These are phyloP conservation scores for Hermodice carunculata DNA, from an alignment of 2,888 invertebrate species.

Conservation along the genomic window DNA sequence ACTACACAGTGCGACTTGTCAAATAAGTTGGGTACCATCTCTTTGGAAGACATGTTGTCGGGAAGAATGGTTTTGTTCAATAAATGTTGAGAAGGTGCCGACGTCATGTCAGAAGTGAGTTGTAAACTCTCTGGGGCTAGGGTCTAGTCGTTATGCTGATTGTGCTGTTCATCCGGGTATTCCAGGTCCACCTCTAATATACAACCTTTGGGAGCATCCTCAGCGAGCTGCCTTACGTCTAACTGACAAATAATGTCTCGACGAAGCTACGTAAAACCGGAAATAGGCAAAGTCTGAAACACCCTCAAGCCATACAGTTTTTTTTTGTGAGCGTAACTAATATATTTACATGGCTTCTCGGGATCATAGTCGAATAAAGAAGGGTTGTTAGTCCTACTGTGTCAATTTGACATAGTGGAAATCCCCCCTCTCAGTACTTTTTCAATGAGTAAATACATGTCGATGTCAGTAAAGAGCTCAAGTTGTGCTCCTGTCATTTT, in stretches of 20 bases:
- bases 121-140: conserved; percentile 44
- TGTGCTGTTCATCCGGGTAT: conserved; percentile 66
- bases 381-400: too few species aligned
- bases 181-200: conserved; percentile 69
- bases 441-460: conserved; percentile 46
- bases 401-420: too few species aligned
- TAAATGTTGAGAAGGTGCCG: too few species aligned
- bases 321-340: not conserved
- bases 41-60: not conserved
- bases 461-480: conserved; percentile 50
- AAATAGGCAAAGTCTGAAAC: not conserved
- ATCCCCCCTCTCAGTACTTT: conserved; percentile 15
- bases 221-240: not conserved
- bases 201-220: conserved; percentile 47
- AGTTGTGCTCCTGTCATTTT: conserved; percentile 48
- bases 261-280: not conserved
- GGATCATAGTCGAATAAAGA: too few species aligned
- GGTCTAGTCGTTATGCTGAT: conserved; percentile 56
- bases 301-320: not conserved
- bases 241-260: not conserved
- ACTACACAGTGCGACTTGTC: not conserved
- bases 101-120: not conserved
- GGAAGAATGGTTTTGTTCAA: too few species aligned
- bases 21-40: not conserved
- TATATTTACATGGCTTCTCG: too few species aligned